Conservation (phyloP, 2,888 invertebrate species). For the Orchesellides sinensis region DNA sequence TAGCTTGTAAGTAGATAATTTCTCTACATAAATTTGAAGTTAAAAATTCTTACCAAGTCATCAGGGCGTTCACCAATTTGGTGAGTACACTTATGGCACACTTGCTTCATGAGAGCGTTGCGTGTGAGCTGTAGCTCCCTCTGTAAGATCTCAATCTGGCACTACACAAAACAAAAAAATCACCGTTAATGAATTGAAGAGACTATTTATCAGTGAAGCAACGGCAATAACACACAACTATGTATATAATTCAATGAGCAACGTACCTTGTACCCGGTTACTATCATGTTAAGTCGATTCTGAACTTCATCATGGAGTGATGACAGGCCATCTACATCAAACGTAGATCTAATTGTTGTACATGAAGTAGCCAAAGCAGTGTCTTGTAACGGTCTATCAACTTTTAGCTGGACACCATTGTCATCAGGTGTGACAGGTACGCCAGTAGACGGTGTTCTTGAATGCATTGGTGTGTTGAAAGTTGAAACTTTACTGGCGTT, state of each 20-base stretch:
- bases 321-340: conserved; percentile 86
- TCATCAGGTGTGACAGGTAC: conserved; percentile 81
- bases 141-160: conserved; percentile 86
- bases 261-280: conserved; percentile 86
- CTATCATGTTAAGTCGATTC: conserved; percentile 88
- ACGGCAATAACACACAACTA: background rate
- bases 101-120: conserved; percentile 84
- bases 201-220: background rate
- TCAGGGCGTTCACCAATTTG: conserved; percentile 80
- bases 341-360: conserved; percentile 58
- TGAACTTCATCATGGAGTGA: conserved; percentile 85
- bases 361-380: conserved; percentile 15
- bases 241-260: background rate
- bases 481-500: conserved; percentile 73
- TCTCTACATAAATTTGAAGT: background rate
- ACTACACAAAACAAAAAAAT: conserved; percentile 78
- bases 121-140: conserved; percentile 88
- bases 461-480: conserved; percentile 79
- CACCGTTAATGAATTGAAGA: background rate
- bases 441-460: conserved; percentile 81
- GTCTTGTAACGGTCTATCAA: conserved; percentile 31
- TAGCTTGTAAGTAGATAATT: background rate
- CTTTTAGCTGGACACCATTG: conserved; percentile 16
- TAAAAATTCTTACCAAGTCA: conserved; percentile 79
- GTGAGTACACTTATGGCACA: conserved; percentile 82